phyloP scores from a whole-genome alignment of 2,113 vertebrate species.

The Isichthys henryi region DNA sequence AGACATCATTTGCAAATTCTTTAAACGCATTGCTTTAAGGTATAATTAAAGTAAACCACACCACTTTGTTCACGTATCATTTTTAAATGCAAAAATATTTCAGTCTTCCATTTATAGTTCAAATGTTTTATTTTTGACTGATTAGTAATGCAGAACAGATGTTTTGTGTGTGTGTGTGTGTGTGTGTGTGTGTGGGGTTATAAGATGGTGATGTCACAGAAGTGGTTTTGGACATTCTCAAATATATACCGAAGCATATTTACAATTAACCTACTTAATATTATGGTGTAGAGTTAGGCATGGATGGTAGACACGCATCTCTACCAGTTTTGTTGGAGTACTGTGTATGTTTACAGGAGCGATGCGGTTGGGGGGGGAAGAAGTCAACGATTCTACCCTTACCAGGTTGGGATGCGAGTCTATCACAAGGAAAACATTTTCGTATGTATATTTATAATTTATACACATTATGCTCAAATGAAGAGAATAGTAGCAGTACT shows the following conservation, averaged over 20 bases:
- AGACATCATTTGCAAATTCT: constrained; percentile 20
- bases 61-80: constrained; percentile 7
- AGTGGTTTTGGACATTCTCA: neutral
- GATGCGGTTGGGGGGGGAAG: neutral
- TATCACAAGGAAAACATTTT: neutral
- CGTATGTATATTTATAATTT: neutral
- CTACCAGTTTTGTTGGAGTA: neutral
- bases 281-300: neutral
- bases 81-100: constrained; percentile 16
- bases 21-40: constrained; percentile 20
- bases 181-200: neutral
- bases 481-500: neutral
- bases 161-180: neutral
- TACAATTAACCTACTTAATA: neutral
- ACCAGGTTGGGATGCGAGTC: neutral
- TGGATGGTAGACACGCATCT: neutral
- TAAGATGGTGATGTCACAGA: neutral
- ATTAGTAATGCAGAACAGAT: neutral
- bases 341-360: neutral
- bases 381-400: neutral
- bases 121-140: neutral
- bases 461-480: neutral
- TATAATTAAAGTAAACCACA: constrained; percentile 21
- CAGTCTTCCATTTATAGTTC: constrained; percentile 10
- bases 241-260: neutral